Evolutionary conservation across 2,888 invertebrate genomes (phyloP).

Genomic region (Galerucella calmariensis): DNA sequence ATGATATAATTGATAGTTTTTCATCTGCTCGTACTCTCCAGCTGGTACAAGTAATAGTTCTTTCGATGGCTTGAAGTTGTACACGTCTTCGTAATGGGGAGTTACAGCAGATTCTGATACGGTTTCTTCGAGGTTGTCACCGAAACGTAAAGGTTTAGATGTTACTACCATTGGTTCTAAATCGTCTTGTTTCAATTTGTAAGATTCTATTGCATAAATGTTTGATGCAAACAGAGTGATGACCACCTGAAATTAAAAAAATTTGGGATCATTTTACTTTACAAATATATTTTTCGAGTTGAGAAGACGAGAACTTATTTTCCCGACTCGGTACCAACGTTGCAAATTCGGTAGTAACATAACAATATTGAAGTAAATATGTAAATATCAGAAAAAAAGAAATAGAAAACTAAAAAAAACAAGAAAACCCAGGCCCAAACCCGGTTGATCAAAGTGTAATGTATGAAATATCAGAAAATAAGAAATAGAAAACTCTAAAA

Average conservation of each 20-base stretch:
- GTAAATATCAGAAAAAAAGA: no score
- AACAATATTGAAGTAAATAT: no score
- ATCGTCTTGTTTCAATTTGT: conserved; percentile 12
- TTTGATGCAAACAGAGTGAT: conserved; percentile 7
- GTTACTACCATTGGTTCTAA: conserved; percentile 9
- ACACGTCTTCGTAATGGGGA: background rate
- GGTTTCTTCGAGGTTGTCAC: background rate
- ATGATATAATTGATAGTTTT: conserved; percentile 8
- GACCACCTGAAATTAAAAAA: conserved; percentile 27
- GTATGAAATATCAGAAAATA: no score
- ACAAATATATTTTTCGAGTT: no score
- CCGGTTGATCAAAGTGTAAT: no score
- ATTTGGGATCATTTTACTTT: background rate
- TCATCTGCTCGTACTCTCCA: conserved; percentile 1
- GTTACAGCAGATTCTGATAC: background rate
- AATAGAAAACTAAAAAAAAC: no score
- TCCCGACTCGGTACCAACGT: no score
- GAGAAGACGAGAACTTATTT: no score
- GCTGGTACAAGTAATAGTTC: conserved; percentile 24
- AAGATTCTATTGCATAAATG: background rate
- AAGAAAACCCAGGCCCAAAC: no score
- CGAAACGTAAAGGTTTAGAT: conserved; percentile 30
- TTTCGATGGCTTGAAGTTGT: conserved; percentile 38
- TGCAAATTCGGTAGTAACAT: no score
- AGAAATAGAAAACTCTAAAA: no score